Evolutionary conservation across 37 sponge, comb jelly and placozoan species (phyloP).

Genomic region (Ephydatia muelleri): DNA sequence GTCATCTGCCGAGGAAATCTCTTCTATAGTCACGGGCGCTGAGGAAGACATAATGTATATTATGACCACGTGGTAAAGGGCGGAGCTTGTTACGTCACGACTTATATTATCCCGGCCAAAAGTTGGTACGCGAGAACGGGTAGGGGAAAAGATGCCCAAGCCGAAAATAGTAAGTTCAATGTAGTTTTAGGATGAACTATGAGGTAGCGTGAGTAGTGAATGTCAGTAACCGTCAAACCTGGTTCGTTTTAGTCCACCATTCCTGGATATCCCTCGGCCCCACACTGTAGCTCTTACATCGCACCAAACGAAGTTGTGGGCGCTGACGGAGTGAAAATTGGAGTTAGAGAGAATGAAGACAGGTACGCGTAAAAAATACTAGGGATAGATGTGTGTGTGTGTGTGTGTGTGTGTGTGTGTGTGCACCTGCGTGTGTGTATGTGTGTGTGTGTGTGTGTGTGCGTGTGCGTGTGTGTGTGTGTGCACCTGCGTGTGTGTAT

Average conservation of each 20-base stretch:
- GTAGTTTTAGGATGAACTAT: background rate
- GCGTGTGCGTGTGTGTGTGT: background rate
- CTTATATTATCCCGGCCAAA: background rate
- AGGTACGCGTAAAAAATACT: conserved; percentile 25
- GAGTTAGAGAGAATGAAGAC: conserved; percentile 28
- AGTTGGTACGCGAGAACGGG: too few species aligned
- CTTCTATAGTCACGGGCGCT: background rate
- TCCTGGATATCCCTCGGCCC: conserved; percentile 10
- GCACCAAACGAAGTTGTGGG: background rate
- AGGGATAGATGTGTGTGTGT: background rate
- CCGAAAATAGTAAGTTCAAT: background rate
- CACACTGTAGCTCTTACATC: conserved; percentile 26
- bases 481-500: too few species aligned
- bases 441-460: background rate
- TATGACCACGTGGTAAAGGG: background rate
- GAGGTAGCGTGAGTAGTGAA: background rate
- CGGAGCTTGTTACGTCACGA: background rate
- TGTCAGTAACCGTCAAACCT: background rate
- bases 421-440: too few species aligned
- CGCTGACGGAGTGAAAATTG: conserved; percentile 17
- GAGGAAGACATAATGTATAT: background rate
- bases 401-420: background rate
- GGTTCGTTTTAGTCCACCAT: background rate
- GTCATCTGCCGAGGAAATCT: background rate
- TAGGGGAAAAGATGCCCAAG: background rate